Evolutionary conservation across 2,113 vertebrate species (phyloP).

Genomic region (Scartelaos histophorus): DNA sequence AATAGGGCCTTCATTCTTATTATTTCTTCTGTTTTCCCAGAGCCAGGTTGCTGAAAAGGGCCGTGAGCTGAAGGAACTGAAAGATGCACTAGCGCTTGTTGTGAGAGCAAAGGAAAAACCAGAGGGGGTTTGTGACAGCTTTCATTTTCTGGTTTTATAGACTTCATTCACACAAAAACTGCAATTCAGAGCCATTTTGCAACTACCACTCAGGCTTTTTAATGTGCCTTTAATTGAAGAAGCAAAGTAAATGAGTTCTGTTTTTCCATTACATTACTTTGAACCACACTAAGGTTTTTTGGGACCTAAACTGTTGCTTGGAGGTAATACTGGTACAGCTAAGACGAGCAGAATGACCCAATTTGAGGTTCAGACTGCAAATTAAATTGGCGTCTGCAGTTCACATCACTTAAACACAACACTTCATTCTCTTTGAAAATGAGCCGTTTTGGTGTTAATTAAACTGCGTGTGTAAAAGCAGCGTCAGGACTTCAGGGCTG

Average conservation of each 20-base stretch:
- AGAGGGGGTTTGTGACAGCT: constrained; percentile 74
- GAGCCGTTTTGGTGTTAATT: constrained; percentile 72
- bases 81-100: constrained; percentile 80
- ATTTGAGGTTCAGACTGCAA: constrained; percentile 80
- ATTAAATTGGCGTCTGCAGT: constrained; percentile 78
- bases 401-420: constrained; percentile 74
- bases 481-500: constrained; percentile 21
- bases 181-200: constrained; percentile 49
- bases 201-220: constrained; percentile 61
- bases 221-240: constrained; percentile 76
- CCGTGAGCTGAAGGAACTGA: constrained; percentile 85
- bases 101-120: constrained; percentile 85
- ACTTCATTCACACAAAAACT: constrained; percentile 57
- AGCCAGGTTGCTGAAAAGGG: constrained; percentile 91
- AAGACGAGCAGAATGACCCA: constrained; percentile 70
- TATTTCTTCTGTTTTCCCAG: constrained; percentile 65
- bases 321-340: constrained; percentile 58
- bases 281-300: constrained; percentile 70
- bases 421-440: constrained; percentile 67
- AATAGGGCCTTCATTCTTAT: constrained; percentile 4
- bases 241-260: constrained; percentile 73
- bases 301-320: constrained; percentile 53
- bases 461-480: constrained; percentile 57
- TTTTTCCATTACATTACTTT: constrained; percentile 79
- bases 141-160: constrained; percentile 65